These are phyloP conservation scores for Cantharis rufa DNA, from an alignment of 2,888 invertebrate species.

Conservation along the genomic window DNA sequence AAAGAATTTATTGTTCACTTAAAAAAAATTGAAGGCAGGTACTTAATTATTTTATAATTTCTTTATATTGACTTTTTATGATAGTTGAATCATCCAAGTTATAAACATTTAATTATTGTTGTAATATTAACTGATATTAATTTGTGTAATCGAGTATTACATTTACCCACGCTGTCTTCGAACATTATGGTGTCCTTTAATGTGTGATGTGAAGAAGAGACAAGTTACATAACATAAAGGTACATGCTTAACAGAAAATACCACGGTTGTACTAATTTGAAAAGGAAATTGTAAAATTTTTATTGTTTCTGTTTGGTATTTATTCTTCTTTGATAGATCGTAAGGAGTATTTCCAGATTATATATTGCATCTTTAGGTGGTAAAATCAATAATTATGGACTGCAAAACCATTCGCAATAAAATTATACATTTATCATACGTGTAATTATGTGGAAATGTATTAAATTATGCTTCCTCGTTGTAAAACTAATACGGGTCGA, in stretches of 20 bases:
- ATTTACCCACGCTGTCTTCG: neutral
- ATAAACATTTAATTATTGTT: neutral
- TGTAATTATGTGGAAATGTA: too few relatives aligned
- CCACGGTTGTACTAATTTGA: neutral
- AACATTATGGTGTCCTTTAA: neutral
- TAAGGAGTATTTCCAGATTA: too few relatives aligned
- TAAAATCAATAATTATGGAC: too few relatives aligned
- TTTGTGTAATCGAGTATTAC: neutral
- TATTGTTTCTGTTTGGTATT: neutral
- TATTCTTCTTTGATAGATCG: neutral
- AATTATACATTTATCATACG: too few relatives aligned
- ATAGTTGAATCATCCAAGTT: neutral
- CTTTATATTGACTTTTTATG: neutral
- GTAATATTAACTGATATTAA: neutral
- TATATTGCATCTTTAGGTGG: too few relatives aligned
- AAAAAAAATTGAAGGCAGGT: neutral
- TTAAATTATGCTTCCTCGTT: too few relatives aligned
- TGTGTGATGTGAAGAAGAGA: neutral
- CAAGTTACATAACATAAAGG: neutral
- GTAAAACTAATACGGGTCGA: too few relatives aligned
- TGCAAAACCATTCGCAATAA: too few relatives aligned
- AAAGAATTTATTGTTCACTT: neutral
- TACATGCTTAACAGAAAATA: neutral
- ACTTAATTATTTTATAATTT: neutral
- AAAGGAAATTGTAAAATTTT: neutral